Conservation (phyloP, 2,797 vertebrate species). For the Setipinna tenuifilis region DNA sequence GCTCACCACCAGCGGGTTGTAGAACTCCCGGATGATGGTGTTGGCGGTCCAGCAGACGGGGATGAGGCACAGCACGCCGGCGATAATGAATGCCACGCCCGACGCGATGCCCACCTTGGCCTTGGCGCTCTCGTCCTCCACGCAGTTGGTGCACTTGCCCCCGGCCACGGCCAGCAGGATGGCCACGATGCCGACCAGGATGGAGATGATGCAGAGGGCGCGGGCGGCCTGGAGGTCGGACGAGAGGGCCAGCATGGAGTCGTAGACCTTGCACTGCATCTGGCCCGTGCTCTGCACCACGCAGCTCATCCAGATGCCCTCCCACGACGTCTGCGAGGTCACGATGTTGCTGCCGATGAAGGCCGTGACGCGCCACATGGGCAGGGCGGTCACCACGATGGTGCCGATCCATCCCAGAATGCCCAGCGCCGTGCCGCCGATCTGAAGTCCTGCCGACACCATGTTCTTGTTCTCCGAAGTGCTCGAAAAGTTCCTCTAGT, state of each 20-base stretch:
- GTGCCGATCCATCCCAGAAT: slow-evolving; percentile 89
- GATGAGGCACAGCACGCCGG: slow-evolving; percentile 81
- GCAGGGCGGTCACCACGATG: slow-evolving; percentile 82
- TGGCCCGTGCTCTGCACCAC: slow-evolving; percentile 95
- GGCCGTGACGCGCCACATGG: slow-evolving; percentile 90
- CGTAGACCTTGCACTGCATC: slow-evolving; percentile 94
- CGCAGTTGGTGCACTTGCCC: slow-evolving; percentile 94
- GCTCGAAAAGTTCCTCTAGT: slow-evolving; percentile 1
- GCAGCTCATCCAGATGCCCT: slow-evolving; percentile 95
- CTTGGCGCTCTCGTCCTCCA: slow-evolving; percentile 85
- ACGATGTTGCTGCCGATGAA: slow-evolving; percentile 88
- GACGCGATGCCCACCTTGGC: slow-evolving; percentile 79
- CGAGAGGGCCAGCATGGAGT: slow-evolving; percentile 83
- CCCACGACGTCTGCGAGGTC: slow-evolving; percentile 85
- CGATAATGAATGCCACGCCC: slow-evolving; percentile 80
- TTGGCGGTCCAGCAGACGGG: slow-evolving; percentile 90
- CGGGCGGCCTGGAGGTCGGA: slow-evolving; percentile 90
- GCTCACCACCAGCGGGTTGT: slow-evolving; percentile 73
- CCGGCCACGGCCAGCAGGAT: slow-evolving; percentile 80
- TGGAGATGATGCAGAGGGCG: slow-evolving; percentile 80
- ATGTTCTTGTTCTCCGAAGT: slow-evolving; percentile 69
- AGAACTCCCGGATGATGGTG: slow-evolving; percentile 83
- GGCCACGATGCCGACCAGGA: slow-evolving; percentile 80
- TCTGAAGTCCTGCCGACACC: slow-evolving; percentile 88
- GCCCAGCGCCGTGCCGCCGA: slow-evolving; percentile 84